phyloP scores from a whole-genome alignment of 2,113 vertebrate genomes.

The Cochlearius cochlearius region DNA sequence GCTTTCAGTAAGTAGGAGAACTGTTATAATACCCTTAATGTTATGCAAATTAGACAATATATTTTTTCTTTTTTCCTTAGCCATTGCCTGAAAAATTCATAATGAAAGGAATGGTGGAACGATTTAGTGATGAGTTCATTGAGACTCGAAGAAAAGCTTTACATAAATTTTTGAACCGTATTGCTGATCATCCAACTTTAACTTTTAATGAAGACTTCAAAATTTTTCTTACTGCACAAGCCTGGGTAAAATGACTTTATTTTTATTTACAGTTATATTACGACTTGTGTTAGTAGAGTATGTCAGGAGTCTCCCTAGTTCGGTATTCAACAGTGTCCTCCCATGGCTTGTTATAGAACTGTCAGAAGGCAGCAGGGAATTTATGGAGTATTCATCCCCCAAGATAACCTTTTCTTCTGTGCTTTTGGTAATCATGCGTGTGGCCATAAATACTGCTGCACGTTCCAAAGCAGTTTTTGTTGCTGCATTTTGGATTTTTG shows the following conservation, averaged over 20 bases:
- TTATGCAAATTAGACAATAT: not conserved
- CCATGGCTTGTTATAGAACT: not conserved
- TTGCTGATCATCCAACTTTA: conserved; percentile 91
- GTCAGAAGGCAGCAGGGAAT: not conserved
- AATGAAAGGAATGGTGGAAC: conserved; percentile 94
- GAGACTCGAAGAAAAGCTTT: conserved; percentile 90
- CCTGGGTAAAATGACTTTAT: conserved; percentile 74
- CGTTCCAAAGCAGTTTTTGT: not conserved
- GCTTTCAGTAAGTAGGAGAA: not conserved
- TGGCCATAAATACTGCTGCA: not conserved
- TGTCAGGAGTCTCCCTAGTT: not conserved
- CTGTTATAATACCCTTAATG: not conserved
- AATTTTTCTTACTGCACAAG: conserved; percentile 90
- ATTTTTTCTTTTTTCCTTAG: conserved; percentile 64
- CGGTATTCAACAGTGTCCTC: not conserved
- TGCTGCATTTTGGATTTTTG: not conserved
- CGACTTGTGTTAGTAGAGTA: not conserved
- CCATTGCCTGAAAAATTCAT: conserved; percentile 97
- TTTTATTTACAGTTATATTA: not conserved
- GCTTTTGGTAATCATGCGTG: not conserved
- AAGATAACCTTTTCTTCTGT: not conserved
- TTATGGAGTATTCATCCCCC: not conserved
- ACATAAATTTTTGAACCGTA: conserved; percentile 89
- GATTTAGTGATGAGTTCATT: conserved; percentile 94
- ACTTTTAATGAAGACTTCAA: conserved; percentile 90